Evolutionary conservation across 2,888 invertebrate species (phyloP).

Genomic region (Tineola bisselliella): DNA sequence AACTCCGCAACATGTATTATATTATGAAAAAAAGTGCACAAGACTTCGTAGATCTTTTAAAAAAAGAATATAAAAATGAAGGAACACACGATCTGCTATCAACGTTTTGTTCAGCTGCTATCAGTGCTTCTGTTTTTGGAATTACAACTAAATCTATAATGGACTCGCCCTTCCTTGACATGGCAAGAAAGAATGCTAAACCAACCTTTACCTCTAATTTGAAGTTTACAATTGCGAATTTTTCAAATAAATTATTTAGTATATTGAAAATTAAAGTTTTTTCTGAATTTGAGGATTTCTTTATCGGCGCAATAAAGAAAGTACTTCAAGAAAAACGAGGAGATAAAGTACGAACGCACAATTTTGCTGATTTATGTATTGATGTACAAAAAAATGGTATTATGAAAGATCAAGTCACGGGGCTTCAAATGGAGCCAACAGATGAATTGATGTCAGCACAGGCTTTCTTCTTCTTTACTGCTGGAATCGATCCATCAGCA

Average conservation of each 20-base stretch:
- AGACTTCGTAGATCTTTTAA: constrained; percentile 29
- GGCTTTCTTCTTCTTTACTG: constrained; percentile 53
- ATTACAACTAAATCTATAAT: constrained; percentile 33
- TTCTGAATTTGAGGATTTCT: constrained; percentile 36
- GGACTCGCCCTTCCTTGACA: constrained; percentile 37
- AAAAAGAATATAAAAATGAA: constrained; percentile 20
- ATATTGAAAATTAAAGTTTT: constrained; percentile 33
- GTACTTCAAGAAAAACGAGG: constrained; percentile 30
- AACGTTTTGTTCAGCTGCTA: constrained; percentile 32
- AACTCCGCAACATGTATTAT: constrained; percentile 46
- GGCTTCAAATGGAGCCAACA: constrained; percentile 32
- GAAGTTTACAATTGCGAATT: constrained; percentile 22
- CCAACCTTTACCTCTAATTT: constrained; percentile 24
- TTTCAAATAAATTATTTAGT: constrained; percentile 28
- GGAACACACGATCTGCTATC: constrained; percentile 27
- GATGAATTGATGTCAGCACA: constrained; percentile 48
- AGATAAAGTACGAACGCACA: constrained; percentile 24
- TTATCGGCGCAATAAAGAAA: constrained; percentile 35
- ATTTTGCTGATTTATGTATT: constrained; percentile 41
- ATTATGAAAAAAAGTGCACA: constrained; percentile 38
- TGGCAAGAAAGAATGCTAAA: constrained; percentile 30
- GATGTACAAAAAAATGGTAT: constrained; percentile 36
- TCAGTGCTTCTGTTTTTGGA: constrained; percentile 45
- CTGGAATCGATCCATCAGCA: constrained; percentile 52
- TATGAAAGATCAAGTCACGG: constrained; percentile 31